These are phyloP conservation scores for Gorilla gorilla DNA, from an alignment of 2,113 vertebrate genomes.

Conservation along the genomic window DNA sequence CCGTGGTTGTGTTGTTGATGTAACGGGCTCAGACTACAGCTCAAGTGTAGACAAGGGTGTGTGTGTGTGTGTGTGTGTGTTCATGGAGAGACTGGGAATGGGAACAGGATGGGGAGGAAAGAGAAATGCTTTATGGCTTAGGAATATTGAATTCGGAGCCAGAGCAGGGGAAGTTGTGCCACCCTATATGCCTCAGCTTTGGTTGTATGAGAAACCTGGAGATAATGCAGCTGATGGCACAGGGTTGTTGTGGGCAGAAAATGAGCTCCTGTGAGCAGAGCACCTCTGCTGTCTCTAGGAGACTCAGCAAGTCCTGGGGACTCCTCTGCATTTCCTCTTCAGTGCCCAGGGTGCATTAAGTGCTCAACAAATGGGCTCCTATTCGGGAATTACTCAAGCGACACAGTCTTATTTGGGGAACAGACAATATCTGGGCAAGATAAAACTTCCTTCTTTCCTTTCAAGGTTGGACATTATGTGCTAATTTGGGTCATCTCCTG, in stretches of 20 bases:
- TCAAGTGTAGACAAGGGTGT: not conserved
- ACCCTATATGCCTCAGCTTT: not conserved
- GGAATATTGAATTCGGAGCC: not conserved
- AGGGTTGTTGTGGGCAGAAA: not conserved
- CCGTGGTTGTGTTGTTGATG: not conserved
- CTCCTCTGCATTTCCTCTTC: too few relatives aligned
- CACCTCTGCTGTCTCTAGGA: not conserved
- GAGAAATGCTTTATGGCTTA: not conserved
- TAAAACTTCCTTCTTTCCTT: not conserved
- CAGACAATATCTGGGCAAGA: not conserved
- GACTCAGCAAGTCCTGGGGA: not conserved
- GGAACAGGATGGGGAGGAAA: not conserved
- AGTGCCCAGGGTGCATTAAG: not conserved
- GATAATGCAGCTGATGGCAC: not conserved
- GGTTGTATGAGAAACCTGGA: not conserved
- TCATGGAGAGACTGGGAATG: not conserved
- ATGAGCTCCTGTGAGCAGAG: accelerated
- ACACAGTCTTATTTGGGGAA: too few relatives aligned
- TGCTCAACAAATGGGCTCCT: not conserved
- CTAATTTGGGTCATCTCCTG: not conserved
- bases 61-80: not conserved
- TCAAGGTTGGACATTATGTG: not conserved
- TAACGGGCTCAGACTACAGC: not conserved
- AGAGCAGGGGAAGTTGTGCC: not conserved
- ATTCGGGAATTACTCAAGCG: not conserved